Evolutionary conservation across 2,113 vertebrate species (phyloP), one percentile per base, ranked within the genome.

Genomic region (Myotis yumanensis): DNA sequence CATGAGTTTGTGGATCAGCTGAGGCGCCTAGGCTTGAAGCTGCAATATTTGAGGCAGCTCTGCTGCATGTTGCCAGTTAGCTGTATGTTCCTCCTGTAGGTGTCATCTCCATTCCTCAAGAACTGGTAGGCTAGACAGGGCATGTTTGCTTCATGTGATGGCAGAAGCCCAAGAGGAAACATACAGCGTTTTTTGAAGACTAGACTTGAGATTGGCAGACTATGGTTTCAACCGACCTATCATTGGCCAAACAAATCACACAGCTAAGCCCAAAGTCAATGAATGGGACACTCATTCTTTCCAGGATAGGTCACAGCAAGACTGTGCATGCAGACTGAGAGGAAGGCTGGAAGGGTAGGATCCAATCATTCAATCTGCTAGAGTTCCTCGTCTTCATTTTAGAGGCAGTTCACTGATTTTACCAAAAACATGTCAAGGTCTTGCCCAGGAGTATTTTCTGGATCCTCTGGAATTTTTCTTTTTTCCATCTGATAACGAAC

Each of bases 11-110:
- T 35, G 46, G 16, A 2, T 51, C 11, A n/a, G 2, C 4, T 40
- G n/a, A 25, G 22, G 1, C 2, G 25, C 2, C 7, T 54, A 0
- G 6, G 22, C 1, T 86, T 37, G 20, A 71, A 28, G 66, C 6
- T 64, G 4, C 11, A 52, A 12, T 15, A 35, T 22, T 15, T 69
- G 25, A 64, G 48, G 11, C 0, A 52, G 20, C 32, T 86, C 28
- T 59, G 35, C 23, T 43, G 54, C 30, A 25, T 30, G 5, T 17
- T 64, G 28, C 12, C 11, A 82, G 3, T 68, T 85, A 48, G 35
- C 17, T 15, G 9, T 40, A 6, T 71, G 4, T n/a, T 40, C 68
- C 20, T 48, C 18, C 16, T 35, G 20, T 4, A 32, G 22, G 16
- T 30, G 0, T 72, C 37, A 2, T 15, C 14, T 28, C n/a, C 12